These are phyloP conservation scores for Euthynnus affinis DNA, from an alignment of 2,797 vertebrate species.

Conservation along the genomic window DNA sequence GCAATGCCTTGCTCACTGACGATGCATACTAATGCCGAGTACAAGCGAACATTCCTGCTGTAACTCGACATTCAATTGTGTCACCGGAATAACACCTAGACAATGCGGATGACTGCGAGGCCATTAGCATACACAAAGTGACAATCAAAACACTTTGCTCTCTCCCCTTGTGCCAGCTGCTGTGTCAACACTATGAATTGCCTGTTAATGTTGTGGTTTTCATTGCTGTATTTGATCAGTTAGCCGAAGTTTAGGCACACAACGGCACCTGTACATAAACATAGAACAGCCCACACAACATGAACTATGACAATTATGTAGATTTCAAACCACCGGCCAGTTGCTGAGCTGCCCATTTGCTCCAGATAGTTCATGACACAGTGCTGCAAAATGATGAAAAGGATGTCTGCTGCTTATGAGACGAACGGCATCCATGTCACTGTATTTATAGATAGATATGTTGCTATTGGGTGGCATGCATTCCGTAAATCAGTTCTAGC, in stretches of 20 bases:
- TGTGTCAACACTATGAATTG: slow-evolving; percentile 30
- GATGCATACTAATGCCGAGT: slow-evolving; percentile 66
- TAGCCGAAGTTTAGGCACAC: neutral
- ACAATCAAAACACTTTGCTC: slow-evolving; percentile 20
- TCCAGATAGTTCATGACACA: slow-evolving; percentile 22
- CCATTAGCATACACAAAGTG: neutral
- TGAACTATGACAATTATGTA: neutral
- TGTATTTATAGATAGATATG: slow-evolving; percentile 70
- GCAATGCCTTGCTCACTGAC: slow-evolving; percentile 62
- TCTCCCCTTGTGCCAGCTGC: slow-evolving; percentile 1
- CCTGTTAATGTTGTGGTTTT: slow-evolving; percentile 16
- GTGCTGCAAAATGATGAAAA: slow-evolving; percentile 28
- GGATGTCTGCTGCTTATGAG: slow-evolving; percentile 25
- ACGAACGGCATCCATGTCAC: slow-evolving; percentile 54
- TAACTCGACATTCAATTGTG: neutral
- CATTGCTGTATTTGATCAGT: neutral
- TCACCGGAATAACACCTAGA: slow-evolving; percentile 15
- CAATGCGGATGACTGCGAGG: neutral
- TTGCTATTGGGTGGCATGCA: slow-evolving; percentile 50
- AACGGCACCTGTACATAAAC: neutral
- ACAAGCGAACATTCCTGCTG: slow-evolving; percentile 25
- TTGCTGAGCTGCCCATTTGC: slow-evolving; percentile 16
- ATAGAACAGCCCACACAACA: slow-evolving; percentile 11
- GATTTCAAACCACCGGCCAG: slow-evolving; percentile 26
- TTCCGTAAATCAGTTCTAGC: slow-evolving; percentile 53